Percentiles rank a stretch among this genome's conserved stretches.
These are phyloP conservation scores for Eugnorisma glareosa DNA, from an alignment of 2,888 invertebrate genomes.

Conservation along the genomic window DNA sequence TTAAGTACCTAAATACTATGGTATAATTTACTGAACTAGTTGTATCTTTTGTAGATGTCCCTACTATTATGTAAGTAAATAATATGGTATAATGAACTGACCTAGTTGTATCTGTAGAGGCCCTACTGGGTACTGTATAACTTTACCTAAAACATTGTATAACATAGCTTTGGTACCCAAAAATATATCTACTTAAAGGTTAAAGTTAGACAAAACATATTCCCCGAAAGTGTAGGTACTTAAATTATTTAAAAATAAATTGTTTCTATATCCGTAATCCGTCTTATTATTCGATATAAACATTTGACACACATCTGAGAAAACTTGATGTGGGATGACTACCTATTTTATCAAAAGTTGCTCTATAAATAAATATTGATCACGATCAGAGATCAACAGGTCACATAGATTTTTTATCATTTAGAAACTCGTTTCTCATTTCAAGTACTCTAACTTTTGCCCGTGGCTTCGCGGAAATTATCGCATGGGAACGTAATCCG, in stretches of 20 bases:
- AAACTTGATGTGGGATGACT: background rate
- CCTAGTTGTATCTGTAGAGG: background rate
- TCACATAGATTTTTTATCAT: background rate
- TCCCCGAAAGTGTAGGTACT: background rate
- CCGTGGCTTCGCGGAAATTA: background rate
- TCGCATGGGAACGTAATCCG: background rate
- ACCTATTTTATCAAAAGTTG: slow-evolving; percentile 12
- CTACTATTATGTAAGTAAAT: background rate
- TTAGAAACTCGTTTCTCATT: background rate
- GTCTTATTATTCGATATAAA: background rate
- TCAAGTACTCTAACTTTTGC: background rate
- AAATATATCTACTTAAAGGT: background rate
- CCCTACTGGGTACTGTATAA: background rate
- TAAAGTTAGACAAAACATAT: background rate
- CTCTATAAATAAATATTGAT: slow-evolving; percentile 13
- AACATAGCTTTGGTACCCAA: background rate
- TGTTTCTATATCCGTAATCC: background rate
- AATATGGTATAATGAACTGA: background rate
- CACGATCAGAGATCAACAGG: slow-evolving; percentile 9
- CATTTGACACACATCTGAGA: slow-evolving; percentile 22
- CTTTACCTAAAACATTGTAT: background rate
- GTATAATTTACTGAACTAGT: background rate
- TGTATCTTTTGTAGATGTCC: background rate
- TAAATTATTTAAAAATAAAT: background rate
- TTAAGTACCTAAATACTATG: background rate